These are phyloP conservation scores for Alectura lathami DNA, from an alignment of 2,113 vertebrate species.

Conservation along the genomic window DNA sequence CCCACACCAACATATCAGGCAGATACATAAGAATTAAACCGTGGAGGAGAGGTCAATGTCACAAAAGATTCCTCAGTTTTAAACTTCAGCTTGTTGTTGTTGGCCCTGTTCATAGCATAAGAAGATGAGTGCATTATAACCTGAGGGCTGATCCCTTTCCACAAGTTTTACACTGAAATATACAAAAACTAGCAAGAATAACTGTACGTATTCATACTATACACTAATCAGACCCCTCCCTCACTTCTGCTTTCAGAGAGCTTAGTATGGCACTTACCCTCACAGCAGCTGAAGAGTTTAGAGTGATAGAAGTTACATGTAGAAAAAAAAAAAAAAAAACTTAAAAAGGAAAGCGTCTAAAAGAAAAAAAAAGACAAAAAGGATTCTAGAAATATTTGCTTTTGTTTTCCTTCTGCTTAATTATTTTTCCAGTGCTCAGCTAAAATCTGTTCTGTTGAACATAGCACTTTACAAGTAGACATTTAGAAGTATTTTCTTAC, in stretches of 20 bases:
- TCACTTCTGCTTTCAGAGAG: neutral
- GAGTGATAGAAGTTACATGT: neutral
- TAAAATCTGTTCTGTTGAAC: neutral
- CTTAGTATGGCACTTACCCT: fast-evolving
- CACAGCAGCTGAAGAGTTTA: neutral
- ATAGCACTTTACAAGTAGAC: neutral
- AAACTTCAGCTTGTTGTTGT: neutral
- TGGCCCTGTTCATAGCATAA: neutral
- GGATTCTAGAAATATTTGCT: neutral
- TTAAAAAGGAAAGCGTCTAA: neutral
- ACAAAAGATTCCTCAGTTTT: neutral
- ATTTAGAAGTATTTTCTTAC: neutral
- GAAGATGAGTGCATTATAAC: neutral
- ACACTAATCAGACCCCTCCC: too few species aligned
- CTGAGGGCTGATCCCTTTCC: neutral
- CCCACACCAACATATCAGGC: fast-evolving
- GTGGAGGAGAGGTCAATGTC: fast-evolving
- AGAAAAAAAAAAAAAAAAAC: neutral
- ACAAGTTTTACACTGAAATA: neutral
- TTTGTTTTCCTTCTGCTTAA: neutral
- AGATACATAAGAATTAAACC: neutral
- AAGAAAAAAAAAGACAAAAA: neutral
- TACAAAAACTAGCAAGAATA: neutral
- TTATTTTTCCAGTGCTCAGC: neutral
- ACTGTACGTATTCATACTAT: neutral